These are phyloP conservation scores for Mormyrus proboscirostris DNA, from an alignment of 2,797 vertebrate genomes.

Conservation along the genomic window DNA sequence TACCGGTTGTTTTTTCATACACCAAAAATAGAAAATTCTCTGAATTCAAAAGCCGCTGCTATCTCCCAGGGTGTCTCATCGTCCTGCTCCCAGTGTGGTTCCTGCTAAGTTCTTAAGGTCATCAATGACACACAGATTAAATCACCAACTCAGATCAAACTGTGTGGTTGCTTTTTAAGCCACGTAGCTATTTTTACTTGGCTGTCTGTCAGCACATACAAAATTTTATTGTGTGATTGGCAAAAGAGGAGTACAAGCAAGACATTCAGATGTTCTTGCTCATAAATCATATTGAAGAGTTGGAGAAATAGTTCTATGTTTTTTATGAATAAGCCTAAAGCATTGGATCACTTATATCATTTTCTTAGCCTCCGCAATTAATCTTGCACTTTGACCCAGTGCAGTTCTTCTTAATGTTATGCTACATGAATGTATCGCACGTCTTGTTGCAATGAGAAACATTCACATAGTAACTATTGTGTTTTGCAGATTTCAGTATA, in stretches of 20 bases:
- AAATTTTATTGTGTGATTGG: background rate
- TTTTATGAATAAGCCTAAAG: background rate
- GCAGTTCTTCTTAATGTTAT: background rate
- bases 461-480: background rate
- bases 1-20: constrained; percentile 10
- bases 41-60: constrained; percentile 14
- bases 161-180: background rate
- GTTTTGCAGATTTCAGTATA: background rate
- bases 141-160: constrained; percentile 14
- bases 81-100: constrained; percentile 3
- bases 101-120: background rate
- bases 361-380: background rate
- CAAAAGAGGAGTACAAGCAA: background rate
- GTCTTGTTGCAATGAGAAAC: background rate
- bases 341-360: background rate
- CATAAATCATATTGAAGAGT: background rate
- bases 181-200: background rate
- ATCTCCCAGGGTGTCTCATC: constrained; percentile 3
- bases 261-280: background rate
- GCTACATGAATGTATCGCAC: background rate
- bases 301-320: background rate
- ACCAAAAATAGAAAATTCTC: constrained; percentile 4
- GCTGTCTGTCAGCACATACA: background rate
- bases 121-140: constrained; percentile 14
- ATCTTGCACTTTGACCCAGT: background rate